Evolutionary conservation across 2,113 vertebrate genomes (phyloP), one percentile per base, ranked within the genome.

Genomic region (Sander lucioperca): DNA sequence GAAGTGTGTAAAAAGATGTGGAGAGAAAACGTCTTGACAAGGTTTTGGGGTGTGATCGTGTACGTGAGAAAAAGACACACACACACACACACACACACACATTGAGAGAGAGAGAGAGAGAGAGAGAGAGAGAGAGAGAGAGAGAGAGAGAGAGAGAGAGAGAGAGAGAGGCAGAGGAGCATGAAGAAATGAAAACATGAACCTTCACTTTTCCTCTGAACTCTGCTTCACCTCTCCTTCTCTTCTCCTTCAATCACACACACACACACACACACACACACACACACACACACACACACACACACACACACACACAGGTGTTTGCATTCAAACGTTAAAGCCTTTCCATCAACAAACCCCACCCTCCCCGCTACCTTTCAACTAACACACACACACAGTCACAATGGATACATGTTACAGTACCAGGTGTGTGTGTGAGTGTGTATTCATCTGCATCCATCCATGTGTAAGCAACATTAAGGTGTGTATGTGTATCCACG

Each of bases 111-210:
- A 25, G 25, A 25, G 25, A 25, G 25, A 25, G 25, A 25, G 25
- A 25, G 25, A 25, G 25, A 8, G 36, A 36, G 36, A 58, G 56
- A 61, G 59, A 30, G 3, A 10, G 8, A 9, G 36, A 39, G 36
- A 25, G 25, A 25, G 25, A 25, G 25, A 25, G 25, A 25, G 25
- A 25, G 25, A 25, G 25, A 8, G 36, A 36, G 36, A 58, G 56
- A 61, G 59, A 13, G 75, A 64, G 63, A 43, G 65, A 80, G 69
- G 59, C 84, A 88, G 78, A 86, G 74, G 80, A 85, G 90, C 88
- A 89, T 87, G 87, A 93, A 90, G 89, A 86, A 87, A 91, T 72
- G 62, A 89, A 89, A 89, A 86, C 84, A 90, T 78, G 91, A 91
- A 90, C 83, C 85, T 88, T 92, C 79, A 89, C 86, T 89, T 90